A percentile compares a stretch with the other conserved stretches of the same genome.
These are phyloP conservation scores for Siderastrea siderea DNA, from an alignment of 92 coral and sea anemone genomes.

Conservation along the genomic window DNA sequence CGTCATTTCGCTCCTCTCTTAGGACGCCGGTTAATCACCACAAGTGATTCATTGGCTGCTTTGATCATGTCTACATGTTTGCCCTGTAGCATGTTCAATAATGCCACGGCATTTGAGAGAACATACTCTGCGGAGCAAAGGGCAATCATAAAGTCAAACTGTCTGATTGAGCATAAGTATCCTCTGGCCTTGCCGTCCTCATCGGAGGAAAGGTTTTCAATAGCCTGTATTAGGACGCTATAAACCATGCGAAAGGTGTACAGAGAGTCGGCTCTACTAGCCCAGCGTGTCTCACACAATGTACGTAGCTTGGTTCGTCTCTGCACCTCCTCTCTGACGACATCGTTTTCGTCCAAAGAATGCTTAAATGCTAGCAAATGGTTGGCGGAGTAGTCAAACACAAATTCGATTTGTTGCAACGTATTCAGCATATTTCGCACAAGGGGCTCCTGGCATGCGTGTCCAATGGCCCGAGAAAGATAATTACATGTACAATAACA, in stretches of 20 bases:
- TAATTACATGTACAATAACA: no score
- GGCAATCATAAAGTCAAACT: slow-evolving; percentile 67
- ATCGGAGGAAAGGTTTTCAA: slow-evolving; percentile 60
- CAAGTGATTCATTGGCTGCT: no score
- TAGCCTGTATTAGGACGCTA: slow-evolving; percentile 62
- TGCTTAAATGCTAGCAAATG: slow-evolving; percentile 59
- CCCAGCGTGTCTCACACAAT: slow-evolving; percentile 76
- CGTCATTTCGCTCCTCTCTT: no score
- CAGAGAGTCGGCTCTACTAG: slow-evolving; percentile 71
- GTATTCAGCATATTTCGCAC: slow-evolving; percentile 65
- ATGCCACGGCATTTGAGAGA: slow-evolving; percentile 16
- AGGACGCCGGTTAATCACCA: no score
- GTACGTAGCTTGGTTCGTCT: slow-evolving; percentile 73
- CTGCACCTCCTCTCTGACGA: slow-evolving; percentile 70
- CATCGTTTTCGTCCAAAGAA: slow-evolving; percentile 56
- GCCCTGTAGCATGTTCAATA: no score
- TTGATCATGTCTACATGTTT: no score
- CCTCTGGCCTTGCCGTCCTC: slow-evolving; percentile 1
- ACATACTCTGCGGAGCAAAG: slow-evolving; percentile 60
- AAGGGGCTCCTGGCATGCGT: background rate
- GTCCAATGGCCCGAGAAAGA: background rate
- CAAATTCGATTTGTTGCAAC: slow-evolving; percentile 49
- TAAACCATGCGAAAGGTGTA: slow-evolving; percentile 65
- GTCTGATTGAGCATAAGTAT: slow-evolving; percentile 60
- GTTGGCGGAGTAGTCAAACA: background rate